These are phyloP conservation scores for Bombus soroeensis DNA, from an alignment of 1,140 invertebrate species.

Conservation along the genomic window DNA sequence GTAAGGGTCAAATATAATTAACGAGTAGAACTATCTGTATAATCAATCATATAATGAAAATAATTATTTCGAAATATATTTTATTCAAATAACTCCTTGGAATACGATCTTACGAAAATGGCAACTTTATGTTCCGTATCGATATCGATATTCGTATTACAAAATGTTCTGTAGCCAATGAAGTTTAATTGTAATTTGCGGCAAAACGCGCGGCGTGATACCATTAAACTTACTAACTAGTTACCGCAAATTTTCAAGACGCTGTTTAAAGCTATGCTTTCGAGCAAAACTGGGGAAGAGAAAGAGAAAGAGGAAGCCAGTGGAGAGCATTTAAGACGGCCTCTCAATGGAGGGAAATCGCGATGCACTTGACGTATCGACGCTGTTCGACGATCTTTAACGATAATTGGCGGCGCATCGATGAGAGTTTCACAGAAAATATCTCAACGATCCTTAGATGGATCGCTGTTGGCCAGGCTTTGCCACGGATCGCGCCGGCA, in stretches of 20 bases:
- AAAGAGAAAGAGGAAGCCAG: background rate
- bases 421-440: slow-evolving; percentile 24
- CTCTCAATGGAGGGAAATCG: slow-evolving; percentile 22
- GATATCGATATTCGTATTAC: background rate
- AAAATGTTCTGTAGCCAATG: slow-evolving; percentile 11
- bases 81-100: too few species aligned
- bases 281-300: background rate
- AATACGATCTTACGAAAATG: too few species aligned
- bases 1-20: too few species aligned
- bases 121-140: background rate
- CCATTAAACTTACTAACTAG: slow-evolving; percentile 50
- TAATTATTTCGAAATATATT: too few species aligned
- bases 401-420: slow-evolving; percentile 28
- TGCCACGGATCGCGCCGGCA: background rate
- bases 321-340: slow-evolving; percentile 37
- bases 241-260: slow-evolving; percentile 63
- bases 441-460: background rate
- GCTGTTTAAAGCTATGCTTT: slow-evolving; percentile 6
- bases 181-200: slow-evolving; percentile 50
- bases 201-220: slow-evolving; percentile 34
- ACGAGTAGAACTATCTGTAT: too few species aligned
- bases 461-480: background rate
- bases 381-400: slow-evolving; percentile 3
- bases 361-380: slow-evolving; percentile 19
- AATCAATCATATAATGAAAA: too few species aligned